Base-by-base conservation (phyloP, 92 coral and sea anemone genomes). In the Desmophyllum pertusum region DNA sequence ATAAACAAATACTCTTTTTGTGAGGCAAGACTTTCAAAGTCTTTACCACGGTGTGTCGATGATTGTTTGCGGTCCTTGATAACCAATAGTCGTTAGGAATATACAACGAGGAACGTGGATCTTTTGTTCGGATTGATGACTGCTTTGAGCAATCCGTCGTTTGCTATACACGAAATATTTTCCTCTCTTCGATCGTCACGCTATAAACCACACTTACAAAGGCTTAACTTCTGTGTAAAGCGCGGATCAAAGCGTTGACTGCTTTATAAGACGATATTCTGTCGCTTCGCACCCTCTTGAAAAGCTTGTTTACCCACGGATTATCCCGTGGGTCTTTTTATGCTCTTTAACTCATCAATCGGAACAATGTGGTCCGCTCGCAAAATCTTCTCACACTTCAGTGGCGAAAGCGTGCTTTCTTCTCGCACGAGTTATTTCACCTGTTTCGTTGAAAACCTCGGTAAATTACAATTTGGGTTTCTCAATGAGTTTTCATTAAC, bases 171-270 rank as follows among this genome's bases (percentile, higher is more conserved):
- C 57, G 29, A 43, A 41, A 18, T 25, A 29, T 5, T 11, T 35
- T 19, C 4, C 42, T 41, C 29, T 39, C 59, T 30, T 78, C n/a
- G n/a, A n/a, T n/a, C 48, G 53, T 77, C 81, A 78, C 83, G 59
- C 73, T 30, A 78, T 41, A 29, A 59, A 65, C 53, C 50, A 77
- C 70, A 59, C 55, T 27, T 41, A 18, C 14, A 59, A 39, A 38
- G 70, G 69, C 81, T 76, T 76, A 76, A 39, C 81, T 38, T 55
- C 81, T 37, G n/a, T 25, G 81, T 57, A n/a, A 76, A 77, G 79
- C 64, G 30, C 1, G 79, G 43, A 75, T 75, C 45, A 75, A 75
- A 33, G 81, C 70, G 18, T 39, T 21, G 55, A 59, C 43, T 67
- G 23, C 38, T 39, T 10, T 59, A 10, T n/a, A 15, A 38, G 36